Evolutionary conservation across 1,140 invertebrate genomes (phyloP).

Genomic region (Psilanteris sp.): DNA sequence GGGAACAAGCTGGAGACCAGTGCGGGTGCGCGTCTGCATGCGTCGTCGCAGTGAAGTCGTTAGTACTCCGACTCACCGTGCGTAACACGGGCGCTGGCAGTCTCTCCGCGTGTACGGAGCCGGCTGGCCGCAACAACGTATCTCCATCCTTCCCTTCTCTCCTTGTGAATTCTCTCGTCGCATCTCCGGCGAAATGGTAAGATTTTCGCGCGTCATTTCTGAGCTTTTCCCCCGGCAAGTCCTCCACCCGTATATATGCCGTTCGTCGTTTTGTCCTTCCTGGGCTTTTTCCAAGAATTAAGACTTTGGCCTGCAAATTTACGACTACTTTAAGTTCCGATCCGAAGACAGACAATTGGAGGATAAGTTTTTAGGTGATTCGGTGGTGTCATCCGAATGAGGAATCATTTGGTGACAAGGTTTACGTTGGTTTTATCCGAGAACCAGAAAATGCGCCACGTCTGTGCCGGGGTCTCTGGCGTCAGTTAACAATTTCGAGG

Average conservation of each 20-base stretch:
- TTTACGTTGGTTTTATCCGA: not conserved
- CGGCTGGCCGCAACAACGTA: conserved; percentile 68
- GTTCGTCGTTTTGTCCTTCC: too few relatives aligned
- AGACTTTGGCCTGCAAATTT: too few relatives aligned
- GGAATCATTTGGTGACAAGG: too few relatives aligned
- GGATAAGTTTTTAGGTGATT: too few relatives aligned
- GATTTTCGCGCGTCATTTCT: conserved; percentile 16
- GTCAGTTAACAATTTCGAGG: conserved; percentile 13
- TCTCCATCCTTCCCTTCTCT: conserved; percentile 36
- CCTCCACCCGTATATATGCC: too few relatives aligned
- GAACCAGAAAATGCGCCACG: too few relatives aligned
- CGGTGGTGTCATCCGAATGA: too few relatives aligned
- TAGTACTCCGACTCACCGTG: conserved; percentile 69
- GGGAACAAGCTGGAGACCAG: conserved; percentile 7
- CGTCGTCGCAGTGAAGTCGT: conserved; percentile 67
- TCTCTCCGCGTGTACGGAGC: conserved; percentile 76
- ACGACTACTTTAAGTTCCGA: too few relatives aligned
- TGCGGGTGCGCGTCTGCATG: conserved; percentile 74
- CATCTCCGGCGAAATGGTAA: conserved; percentile 69
- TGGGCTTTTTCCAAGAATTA: not conserved
- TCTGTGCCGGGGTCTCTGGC: not conserved
- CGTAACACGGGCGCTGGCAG: conserved; percentile 69
- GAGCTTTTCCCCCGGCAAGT: not conserved
- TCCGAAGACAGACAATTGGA: too few relatives aligned
- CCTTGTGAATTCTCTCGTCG: conserved; percentile 39